Evolutionary conservation across 2,888 invertebrate genomes (phyloP), one percentile per base, ranked within the genome.

Genomic region (Synanthedon vespiformis): DNA sequence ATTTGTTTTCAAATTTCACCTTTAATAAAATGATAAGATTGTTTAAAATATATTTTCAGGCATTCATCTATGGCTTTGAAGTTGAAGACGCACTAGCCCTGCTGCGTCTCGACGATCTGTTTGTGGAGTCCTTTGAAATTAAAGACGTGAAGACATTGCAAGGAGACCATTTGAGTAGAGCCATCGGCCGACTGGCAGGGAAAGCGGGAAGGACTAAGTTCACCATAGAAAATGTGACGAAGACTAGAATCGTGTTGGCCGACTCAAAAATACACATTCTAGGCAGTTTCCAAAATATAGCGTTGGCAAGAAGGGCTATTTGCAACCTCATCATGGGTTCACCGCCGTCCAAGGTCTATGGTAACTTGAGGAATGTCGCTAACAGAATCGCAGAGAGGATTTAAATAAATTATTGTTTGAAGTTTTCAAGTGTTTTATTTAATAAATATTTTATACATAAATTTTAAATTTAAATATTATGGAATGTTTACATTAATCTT

Each of bases 191-290:
- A 54, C 87, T 99, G 44, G 99, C 99, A 2, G 99, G 99, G 1
- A 98, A 99, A 87, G 96, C 96, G 18, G 98, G 98, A 22, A 90
- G 96, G 57, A 99, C 98, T 1, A 99, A 98, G 77, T 98, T 95
- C 72, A 98, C 98, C 0, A 99, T 99, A 66, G 99, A 99, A 88
- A 99, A 99, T 80, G 96, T 95, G 0, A 99, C 99, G 0, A 98
- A 98, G 88, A 99, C 99, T 0, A 92, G 99, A 74, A 98, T 99
- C 70, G 96, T 99, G 22, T 86, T 99, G 57, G 99, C 99, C 16
- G 98, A 99, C 72, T 93, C 94, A 18, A 98, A 97, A 89, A 94
- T 99, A 58, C 98, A 99, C 74, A 94, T 99, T 61, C 88, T 99
- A 57, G 99, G 99, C 49, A 98, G 98, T 64, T 99, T 93, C 74